These are phyloP conservation scores for Bombus confusus DNA, from an alignment of 1,140 invertebrate genomes.

Conservation along the genomic window DNA sequence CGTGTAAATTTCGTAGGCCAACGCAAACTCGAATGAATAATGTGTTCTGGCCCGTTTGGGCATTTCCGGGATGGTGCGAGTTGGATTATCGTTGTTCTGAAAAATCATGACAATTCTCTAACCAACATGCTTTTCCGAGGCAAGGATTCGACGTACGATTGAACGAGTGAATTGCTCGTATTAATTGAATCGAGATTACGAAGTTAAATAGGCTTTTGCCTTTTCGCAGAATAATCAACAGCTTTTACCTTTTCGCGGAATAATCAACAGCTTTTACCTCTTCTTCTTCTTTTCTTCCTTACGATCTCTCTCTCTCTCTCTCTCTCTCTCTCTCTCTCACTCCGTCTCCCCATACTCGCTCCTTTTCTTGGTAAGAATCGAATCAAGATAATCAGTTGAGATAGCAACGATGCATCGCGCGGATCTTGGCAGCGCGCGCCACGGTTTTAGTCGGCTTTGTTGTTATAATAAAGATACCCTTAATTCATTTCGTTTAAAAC, in stretches of 20 bases:
- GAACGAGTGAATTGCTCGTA: not conserved
- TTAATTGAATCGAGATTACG: constrained; percentile 28
- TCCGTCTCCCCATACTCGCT: not conserved
- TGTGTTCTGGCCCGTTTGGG: not conserved
- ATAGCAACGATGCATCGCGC: not conserved
- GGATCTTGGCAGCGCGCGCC: not conserved
- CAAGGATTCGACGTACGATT: not conserved
- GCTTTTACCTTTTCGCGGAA: constrained; percentile 3
- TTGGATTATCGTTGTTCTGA: not conserved
- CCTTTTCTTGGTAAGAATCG: not conserved
- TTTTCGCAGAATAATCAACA: constrained; percentile 12
- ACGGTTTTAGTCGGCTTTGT: constrained; percentile 4
- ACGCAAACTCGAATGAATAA: constrained; percentile 51
- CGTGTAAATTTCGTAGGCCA: constrained; percentile 57
- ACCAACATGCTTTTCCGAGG: not conserved
- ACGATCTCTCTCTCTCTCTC: not conserved
- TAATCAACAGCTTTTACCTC: not conserved
- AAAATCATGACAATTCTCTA: not conserved
- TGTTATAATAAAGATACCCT: not conserved
- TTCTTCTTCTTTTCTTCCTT: not conserved
- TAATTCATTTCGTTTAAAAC: constrained; percentile 21
- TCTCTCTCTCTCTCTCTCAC: no score
- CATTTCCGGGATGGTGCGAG: constrained; percentile 3
- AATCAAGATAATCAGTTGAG: constrained; percentile 10
- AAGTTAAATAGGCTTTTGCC: constrained; percentile 13